Conservation (phyloP, 2,113 vertebrate genomes). For the Heliornis fulica region DNA sequence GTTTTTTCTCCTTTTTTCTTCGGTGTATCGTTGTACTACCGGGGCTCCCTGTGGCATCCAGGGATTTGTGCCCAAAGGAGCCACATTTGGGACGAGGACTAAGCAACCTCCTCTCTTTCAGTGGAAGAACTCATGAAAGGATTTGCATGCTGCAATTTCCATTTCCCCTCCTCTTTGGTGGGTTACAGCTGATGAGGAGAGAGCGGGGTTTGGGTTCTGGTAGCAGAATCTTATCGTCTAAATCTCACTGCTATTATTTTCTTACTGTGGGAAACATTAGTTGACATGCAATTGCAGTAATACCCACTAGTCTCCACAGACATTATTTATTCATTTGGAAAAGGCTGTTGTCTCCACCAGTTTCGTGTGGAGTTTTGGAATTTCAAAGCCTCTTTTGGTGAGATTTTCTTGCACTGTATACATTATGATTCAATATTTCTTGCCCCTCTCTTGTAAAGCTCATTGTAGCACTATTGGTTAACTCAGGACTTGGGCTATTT, state of each 20-base stretch:
- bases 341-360: neutral
- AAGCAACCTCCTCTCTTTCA: neutral
- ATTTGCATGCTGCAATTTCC: neutral
- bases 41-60: neutral
- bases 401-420: neutral
- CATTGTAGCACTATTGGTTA: conserved; percentile 11
- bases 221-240: neutral
- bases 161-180: neutral
- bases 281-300: conserved; percentile 1
- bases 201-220: neutral
- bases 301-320: neutral
- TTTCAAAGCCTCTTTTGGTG: neutral
- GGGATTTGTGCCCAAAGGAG: neutral
- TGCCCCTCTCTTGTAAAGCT: neutral
- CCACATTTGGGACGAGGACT: neutral
- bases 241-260: neutral
- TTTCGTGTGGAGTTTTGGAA: neutral
- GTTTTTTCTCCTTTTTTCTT: neutral
- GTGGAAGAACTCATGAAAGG: neutral
- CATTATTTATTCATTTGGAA: conserved; percentile 12
- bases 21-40: neutral
- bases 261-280: neutral
- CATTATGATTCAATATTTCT: conserved; percentile 15
- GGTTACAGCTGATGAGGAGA: neutral
- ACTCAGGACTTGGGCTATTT: neutral